These are phyloP conservation scores for Platichthys stellatus DNA, from an alignment of 2,113 vertebrate species.

Conservation along the genomic window DNA sequence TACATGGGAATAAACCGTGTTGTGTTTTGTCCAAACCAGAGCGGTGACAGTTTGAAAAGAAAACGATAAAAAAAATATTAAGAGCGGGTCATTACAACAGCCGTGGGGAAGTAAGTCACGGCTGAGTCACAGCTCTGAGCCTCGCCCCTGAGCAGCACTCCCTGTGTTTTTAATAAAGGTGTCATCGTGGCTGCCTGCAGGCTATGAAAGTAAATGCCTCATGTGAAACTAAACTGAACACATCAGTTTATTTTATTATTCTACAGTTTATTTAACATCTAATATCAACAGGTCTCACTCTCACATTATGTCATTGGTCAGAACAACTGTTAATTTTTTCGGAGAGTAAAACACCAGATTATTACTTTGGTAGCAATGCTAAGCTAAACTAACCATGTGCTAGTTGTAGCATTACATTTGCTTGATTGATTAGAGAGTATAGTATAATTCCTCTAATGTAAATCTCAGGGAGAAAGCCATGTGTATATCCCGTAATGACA, in stretches of 20 bases:
- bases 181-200: constrained; percentile 45
- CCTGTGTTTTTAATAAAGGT: constrained; percentile 18
- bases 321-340: too few species aligned
- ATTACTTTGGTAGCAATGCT: too few species aligned
- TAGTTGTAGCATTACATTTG: too few species aligned
- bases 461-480: too few species aligned
- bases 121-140: constrained; percentile 58
- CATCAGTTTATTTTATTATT: neutral
- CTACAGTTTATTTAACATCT: neutral
- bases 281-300: too few species aligned
- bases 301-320: too few species aligned
- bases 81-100: neutral
- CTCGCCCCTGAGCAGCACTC: constrained; percentile 40
- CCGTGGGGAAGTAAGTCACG: neutral
- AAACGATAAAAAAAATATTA: neutral
- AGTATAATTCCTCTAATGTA: too few species aligned
- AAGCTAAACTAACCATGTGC: too few species aligned
- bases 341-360: too few species aligned
- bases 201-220: constrained; percentile 36
- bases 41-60: neutral
- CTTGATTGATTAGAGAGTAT: too few species aligned
- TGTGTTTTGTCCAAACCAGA: neutral
- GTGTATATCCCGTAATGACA: too few species aligned
- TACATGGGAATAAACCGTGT: neutral
- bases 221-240: constrained; percentile 31